These are phyloP conservation scores for Athene cunicularia DNA, from an alignment of 2,113 vertebrate species.

Conservation along the genomic window DNA sequence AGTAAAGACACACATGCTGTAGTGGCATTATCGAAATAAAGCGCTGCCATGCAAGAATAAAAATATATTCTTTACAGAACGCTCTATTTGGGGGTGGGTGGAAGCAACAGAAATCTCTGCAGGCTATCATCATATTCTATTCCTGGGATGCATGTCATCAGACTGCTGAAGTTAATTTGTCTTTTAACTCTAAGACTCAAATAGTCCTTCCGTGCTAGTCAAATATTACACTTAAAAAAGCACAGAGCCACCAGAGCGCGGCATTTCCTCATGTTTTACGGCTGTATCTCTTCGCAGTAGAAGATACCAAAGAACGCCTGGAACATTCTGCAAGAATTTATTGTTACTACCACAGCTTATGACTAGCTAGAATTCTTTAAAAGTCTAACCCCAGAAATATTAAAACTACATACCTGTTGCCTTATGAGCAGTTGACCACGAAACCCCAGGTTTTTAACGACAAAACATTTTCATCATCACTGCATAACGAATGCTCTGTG, in stretches of 20 bases:
- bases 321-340: not conserved
- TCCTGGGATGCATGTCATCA: not conserved
- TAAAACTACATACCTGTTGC: not conserved
- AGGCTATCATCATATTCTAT: not conserved
- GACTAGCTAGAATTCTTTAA: not conserved
- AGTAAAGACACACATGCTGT: not conserved
- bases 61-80: not conserved
- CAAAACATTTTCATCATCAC: not conserved
- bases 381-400: not conserved
- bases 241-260: not conserved
- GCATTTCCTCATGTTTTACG: not conserved
- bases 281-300: not conserved
- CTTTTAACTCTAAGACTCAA: not conserved
- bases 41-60: not conserved
- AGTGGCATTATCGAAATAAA: not conserved
- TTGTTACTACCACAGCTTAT: not conserved
- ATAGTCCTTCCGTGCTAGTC: rapidly evolving
- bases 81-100: not conserved
- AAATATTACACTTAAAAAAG: not conserved
- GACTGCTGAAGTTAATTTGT: too few relatives aligned
- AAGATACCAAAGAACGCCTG: not conserved
- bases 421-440: not conserved
- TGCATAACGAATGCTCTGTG: rapidly evolving
- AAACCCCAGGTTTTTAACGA: not conserved
- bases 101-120: not conserved